Percentiles rank a stretch among this genome's conserved stretches.
phyloP scores from a whole-genome alignment of 2,888 invertebrate genomes.

The Leptura quadrifasciata region DNA sequence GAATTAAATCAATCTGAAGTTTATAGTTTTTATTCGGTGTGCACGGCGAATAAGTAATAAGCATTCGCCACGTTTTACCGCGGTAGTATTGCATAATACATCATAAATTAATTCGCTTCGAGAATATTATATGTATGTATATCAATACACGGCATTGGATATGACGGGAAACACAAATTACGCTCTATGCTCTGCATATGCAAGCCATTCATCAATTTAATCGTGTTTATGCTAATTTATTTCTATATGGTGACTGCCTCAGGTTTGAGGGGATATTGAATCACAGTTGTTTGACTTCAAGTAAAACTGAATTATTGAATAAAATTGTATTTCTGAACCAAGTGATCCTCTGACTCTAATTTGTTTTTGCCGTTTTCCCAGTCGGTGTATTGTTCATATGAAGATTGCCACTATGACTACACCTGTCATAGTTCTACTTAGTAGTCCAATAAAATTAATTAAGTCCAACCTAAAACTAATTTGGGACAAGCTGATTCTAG shows the following conservation, averaged over 20 bases:
- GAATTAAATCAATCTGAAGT: slow-evolving; percentile 1
- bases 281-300: too few relatives aligned
- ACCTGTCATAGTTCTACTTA: too few relatives aligned
- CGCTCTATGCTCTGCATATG: background rate
- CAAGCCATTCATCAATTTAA: slow-evolving; percentile 3
- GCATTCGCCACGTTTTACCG: background rate
- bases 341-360: too few relatives aligned
- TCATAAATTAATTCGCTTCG: background rate
- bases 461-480: too few relatives aligned
- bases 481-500: too few relatives aligned
- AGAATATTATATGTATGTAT: background rate
- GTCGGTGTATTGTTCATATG: too few relatives aligned
- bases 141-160: background rate
- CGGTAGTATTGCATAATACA: background rate
- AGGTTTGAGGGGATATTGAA: too few relatives aligned
- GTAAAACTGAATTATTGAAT: too few relatives aligned
- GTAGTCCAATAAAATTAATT: too few relatives aligned
- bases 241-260: background rate
- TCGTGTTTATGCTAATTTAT: slow-evolving; percentile 3
- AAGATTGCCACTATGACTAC: too few relatives aligned
- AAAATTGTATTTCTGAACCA: too few relatives aligned
- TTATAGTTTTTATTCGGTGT: background rate
- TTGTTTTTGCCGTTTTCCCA: too few relatives aligned
- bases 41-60: background rate
- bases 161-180: background rate